These are phyloP conservation scores for Carabus problematicus DNA, from an alignment of 2,888 invertebrate species.

Conservation along the genomic window DNA sequence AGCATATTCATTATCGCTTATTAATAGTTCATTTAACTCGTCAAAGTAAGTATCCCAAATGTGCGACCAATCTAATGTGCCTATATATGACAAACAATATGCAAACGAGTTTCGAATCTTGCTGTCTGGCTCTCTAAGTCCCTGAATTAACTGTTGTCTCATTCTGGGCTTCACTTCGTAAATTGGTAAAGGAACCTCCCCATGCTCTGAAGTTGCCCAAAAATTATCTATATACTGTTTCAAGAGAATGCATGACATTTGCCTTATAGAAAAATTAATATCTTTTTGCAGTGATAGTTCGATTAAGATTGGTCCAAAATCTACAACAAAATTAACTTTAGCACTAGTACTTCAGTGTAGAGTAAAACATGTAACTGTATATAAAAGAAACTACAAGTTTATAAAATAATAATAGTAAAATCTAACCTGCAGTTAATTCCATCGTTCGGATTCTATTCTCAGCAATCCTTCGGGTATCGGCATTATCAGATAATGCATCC, in stretches of 20 bases:
- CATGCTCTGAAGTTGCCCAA: slow-evolving; percentile 67
- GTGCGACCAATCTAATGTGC: slow-evolving; percentile 76
- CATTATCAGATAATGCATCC: slow-evolving; percentile 28
- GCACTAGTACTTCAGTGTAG: not conserved
- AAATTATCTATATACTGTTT: slow-evolving; percentile 76
- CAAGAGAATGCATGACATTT: slow-evolving; percentile 73
- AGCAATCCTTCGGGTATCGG: slow-evolving; percentile 19
- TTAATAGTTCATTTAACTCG: slow-evolving; percentile 64
- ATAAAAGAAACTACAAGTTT: not conserved
- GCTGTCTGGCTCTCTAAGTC: slow-evolving; percentile 49
- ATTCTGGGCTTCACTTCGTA: slow-evolving; percentile 68
- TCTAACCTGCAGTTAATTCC: slow-evolving; percentile 32
- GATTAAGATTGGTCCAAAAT: slow-evolving; percentile 24
- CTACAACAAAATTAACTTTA: slow-evolving; percentile 2
- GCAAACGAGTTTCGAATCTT: slow-evolving; percentile 70
- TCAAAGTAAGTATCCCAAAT: slow-evolving; percentile 74
- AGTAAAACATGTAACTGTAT: not conserved
- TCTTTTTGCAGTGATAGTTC: slow-evolving; percentile 22
- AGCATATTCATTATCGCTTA: slow-evolving; percentile 60
- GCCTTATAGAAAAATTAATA: slow-evolving; percentile 62
- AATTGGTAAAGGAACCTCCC: slow-evolving; percentile 63
- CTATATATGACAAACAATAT: slow-evolving; percentile 74
- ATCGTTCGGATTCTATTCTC: slow-evolving; percentile 30
- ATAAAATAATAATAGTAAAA: not conserved
- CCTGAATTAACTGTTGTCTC: slow-evolving; percentile 69